Evolutionary conservation across 2,888 invertebrate species (phyloP), one percentile per base, ranked within the genome.

Genomic region (Lochmaea crataegi): DNA sequence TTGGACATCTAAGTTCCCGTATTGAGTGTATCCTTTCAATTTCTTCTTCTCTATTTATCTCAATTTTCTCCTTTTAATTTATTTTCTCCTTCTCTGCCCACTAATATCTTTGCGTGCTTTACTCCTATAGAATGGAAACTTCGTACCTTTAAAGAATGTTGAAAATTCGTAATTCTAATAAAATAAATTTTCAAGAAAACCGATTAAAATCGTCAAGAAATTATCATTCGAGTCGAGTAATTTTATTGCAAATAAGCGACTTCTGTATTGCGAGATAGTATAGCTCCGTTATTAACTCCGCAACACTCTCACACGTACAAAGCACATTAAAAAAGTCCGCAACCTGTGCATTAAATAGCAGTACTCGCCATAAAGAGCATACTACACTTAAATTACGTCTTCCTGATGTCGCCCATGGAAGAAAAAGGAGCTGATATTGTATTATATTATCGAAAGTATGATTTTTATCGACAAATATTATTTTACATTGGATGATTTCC

Each of bases 261-360:
- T 42, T 63, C 61, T 63, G 61, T 63, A 2, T 63, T 18, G 61
- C 42, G 11, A 51, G 56, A 45, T 69, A 69, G 60, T 69, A n/a
- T n/a, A 60, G 61, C 61, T 51, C 61, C 61, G 63, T 69, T 69
- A 69, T 63, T 69, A 63, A 63, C 69, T 69, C 60, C 51, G 61
- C 53, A 42, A 68, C 38, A 32, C 16, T 10, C 61, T 42, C 68
- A 38, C 58, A 68, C 61, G 42, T 38, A 7, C 32, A 6, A 53
- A 38, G 9, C 32, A 16, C 68, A 58, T 69, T 63, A 65, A 69
- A 67, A 68, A 69, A 63, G 63, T 69, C 69, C 56, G 51, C 56
- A 56, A 69, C 63, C 63, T 18, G 63, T 38, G 48, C 61, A 61
- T 60, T 68, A 32, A 38, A 68, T 68, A 69, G 63, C 69, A 53